Conservation (phyloP, 1,140 invertebrate genomes). For the Papilio machaon region DNA sequence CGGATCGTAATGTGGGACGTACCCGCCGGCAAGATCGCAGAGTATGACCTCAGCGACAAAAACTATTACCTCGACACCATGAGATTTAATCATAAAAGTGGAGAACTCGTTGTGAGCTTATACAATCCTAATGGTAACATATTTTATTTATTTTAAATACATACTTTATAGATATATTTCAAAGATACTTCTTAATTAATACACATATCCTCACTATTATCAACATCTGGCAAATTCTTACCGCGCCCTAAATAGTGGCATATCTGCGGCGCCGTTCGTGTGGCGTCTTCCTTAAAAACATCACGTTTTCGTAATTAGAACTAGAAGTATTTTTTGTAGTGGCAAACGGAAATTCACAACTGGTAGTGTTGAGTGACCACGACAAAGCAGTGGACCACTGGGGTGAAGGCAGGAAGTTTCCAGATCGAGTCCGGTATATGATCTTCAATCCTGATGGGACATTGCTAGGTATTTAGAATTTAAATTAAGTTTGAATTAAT, state of each 20-base stretch:
- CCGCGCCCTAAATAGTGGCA: not conserved
- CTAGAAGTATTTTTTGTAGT: not conserved
- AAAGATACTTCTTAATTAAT: too few species aligned
- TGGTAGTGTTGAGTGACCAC: constrained; percentile 66
- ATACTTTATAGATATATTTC: too few species aligned
- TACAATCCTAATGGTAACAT: constrained; percentile 58
- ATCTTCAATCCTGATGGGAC: constrained; percentile 74
- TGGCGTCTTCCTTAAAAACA: not conserved
- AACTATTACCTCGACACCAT: constrained; percentile 61
- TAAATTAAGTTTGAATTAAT: too few species aligned
- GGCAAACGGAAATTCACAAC: constrained; percentile 54
- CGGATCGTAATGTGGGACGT: constrained; percentile 59
- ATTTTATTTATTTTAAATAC: not conserved
- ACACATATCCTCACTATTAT: too few species aligned
- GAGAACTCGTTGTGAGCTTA: constrained; percentile 70
- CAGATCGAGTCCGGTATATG: constrained; percentile 69
- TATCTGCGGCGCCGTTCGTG: not conserved
- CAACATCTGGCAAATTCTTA: too few species aligned
- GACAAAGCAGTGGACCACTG: constrained; percentile 68
- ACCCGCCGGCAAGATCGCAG: constrained; percentile 46
- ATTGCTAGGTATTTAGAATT: constrained; percentile 60
- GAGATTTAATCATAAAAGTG: constrained; percentile 68
- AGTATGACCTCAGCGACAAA: constrained; percentile 44
- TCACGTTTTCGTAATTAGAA: too few species aligned
- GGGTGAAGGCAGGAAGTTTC: constrained; percentile 56